Evolutionary conservation across 2,888 invertebrate genomes (phyloP).

Genomic region (Silvanus unidentatus): DNA sequence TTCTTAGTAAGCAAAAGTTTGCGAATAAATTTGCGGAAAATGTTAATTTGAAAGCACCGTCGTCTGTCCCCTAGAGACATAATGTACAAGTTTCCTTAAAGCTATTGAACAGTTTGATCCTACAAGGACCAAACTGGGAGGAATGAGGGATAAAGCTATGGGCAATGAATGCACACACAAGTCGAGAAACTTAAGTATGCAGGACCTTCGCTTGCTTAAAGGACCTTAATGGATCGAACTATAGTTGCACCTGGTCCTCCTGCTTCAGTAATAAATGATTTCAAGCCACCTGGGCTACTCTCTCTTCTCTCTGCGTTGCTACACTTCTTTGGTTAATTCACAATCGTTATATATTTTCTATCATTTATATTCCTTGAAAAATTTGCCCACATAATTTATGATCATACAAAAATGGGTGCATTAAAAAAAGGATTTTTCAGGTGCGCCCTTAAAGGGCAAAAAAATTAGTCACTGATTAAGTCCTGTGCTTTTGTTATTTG

Average conservation of each 20-base stretch:
- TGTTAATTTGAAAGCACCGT: no score
- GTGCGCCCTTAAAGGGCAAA: no score
- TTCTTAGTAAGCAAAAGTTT: no score
- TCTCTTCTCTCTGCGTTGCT: no score
- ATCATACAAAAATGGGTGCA: no score
- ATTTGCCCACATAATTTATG: no score
- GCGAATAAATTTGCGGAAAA: no score
- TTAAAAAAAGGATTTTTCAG: no score
- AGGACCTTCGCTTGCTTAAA: constrained; percentile 14
- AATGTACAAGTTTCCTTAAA: constrained; percentile 16
- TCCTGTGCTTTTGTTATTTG: no score
- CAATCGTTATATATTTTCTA: neutral
- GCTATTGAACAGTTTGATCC: constrained; percentile 25
- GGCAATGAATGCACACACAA: constrained; percentile 4
- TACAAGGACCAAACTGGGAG: constrained; percentile 10
- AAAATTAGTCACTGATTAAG: no score
- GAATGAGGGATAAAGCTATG: constrained; percentile 12
- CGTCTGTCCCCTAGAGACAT: constrained; percentile 8
- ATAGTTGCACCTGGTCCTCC: constrained; percentile 13
- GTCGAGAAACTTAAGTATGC: constrained; percentile 19
- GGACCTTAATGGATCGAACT: constrained; percentile 18
- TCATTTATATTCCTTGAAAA: neutral
- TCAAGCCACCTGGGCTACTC: constrained; percentile 15
- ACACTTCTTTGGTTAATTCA: neutral
- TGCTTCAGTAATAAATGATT: constrained; percentile 15